Evolutionary conservation across 2,888 invertebrate genomes (phyloP), one percentile per base, ranked within the genome.

Genomic region (Imbricaverruca yamaguchii): DNA sequence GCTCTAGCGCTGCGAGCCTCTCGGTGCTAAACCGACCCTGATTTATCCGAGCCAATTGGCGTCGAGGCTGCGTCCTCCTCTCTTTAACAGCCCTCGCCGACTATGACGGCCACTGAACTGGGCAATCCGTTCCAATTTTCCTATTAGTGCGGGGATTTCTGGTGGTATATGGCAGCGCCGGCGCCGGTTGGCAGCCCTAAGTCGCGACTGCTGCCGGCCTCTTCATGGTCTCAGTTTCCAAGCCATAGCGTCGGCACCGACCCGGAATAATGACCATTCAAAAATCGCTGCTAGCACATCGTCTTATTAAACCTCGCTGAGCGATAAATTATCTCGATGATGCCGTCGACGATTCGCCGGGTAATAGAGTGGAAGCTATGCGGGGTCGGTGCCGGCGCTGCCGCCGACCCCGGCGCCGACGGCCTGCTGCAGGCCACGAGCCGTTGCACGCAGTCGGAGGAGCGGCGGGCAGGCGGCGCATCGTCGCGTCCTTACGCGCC

Each of bases 211-310:
- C 39, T 39, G 39, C 39, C 59, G 15, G 59, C 15, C 69, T 7
- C 8, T 7, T 69, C 69, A 69, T 69, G 69, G 69, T 39, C 10
- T 15, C 69, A 25, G 69, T 69, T 69, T 69, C 69, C 69, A 39
- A 18, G 23, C 39, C 69, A 69, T 69, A 69, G 69, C 11, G 25
- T 21, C 39, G 12, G 69, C 69, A 69, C 39, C 69, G 69, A 69
- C 39, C 69, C 39, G 69, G 69, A 69, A 69, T 69, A 69, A 69
- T 69, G 69, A 69, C 69, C 69, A 69, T 69, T 69, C 69, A 69
- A 69, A 69, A 69, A 69, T 69, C 69, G 69, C 69, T 69, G 39
- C 69, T 39, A 39, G 69, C 69, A 69, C 69, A 69, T 69, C 69
- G 69, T 69, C 69, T 69, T 69, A 69, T 69, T 69, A 69, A 69